phyloP scores from a whole-genome alignment of 2,888 invertebrate genomes.

The Macaria liturata region DNA sequence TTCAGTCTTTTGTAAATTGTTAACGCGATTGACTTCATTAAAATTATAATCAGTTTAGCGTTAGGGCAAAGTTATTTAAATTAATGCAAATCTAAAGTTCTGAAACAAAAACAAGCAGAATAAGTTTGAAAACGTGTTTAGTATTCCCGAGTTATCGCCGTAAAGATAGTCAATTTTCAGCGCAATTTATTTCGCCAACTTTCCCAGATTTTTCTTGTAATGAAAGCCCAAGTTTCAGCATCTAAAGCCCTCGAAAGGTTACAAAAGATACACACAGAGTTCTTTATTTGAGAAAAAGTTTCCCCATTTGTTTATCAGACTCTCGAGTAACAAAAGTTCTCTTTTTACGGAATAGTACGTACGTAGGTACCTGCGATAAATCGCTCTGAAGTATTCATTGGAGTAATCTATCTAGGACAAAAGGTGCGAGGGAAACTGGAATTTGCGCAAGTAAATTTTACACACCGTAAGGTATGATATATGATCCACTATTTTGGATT shows the following conservation, averaged over 20 bases:
- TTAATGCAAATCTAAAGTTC: no score
- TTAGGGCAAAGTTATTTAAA: no score
- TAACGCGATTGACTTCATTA: no score
- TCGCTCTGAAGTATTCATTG: slow-evolving; percentile 36
- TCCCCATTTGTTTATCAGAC: slow-evolving; percentile 50
- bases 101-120: background rate
- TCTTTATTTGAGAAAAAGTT: slow-evolving; percentile 48
- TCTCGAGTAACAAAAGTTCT: slow-evolving; percentile 43
- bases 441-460: background rate
- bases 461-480: no score
- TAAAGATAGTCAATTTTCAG: slow-evolving; percentile 28
- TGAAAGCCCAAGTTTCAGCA: slow-evolving; percentile 25
- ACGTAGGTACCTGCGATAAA: slow-evolving; percentile 36
- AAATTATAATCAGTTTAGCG: no score
- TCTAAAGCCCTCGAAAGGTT: slow-evolving; percentile 26
- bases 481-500: no score
- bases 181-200: slow-evolving; percentile 26
- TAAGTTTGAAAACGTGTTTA: slow-evolving; percentile 4
- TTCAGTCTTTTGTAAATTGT: no score
- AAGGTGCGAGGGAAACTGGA: slow-evolving; percentile 6
- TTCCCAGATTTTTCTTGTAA: slow-evolving; percentile 20
- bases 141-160: background rate
- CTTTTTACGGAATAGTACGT: slow-evolving; percentile 41
- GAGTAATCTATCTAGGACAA: slow-evolving; percentile 15
- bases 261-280: slow-evolving; percentile 41